Conservation (phyloP, 2,888 invertebrate species). For the Rutpela maculata region DNA sequence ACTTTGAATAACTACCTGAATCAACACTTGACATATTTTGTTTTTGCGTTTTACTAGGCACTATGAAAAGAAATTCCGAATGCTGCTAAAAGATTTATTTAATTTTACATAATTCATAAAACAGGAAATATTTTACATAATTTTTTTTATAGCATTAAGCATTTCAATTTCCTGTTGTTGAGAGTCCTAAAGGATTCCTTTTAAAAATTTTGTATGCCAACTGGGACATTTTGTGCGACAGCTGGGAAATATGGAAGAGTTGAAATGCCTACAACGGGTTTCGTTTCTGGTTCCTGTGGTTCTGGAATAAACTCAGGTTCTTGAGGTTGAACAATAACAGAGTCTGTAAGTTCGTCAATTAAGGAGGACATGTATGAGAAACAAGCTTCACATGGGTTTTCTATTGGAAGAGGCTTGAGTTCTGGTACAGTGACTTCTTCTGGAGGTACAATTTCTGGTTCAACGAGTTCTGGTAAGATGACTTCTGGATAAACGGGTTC, state of each 20-base stretch:
- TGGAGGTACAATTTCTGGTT: background rate
- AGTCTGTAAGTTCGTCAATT: conserved; percentile 31
- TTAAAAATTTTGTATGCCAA: background rate
- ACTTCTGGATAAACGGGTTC: background rate
- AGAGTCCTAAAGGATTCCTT: background rate
- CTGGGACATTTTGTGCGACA: background rate
- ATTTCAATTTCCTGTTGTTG: background rate
- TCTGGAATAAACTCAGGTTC: background rate
- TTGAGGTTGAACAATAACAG: background rate
- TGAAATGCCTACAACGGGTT: background rate
- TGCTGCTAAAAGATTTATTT: too few relatives aligned
- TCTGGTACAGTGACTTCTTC: conserved; percentile 7
- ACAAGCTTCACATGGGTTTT: conserved; percentile 42
- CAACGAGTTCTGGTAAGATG: background rate
- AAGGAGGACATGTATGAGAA: conserved; percentile 43
- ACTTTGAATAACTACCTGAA: too few relatives aligned
- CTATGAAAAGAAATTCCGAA: too few relatives aligned
- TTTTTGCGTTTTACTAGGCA: too few relatives aligned
- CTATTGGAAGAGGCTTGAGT: conserved; percentile 12
- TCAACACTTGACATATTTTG: too few relatives aligned
- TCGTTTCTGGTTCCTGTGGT: background rate
- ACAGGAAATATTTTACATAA: background rate
- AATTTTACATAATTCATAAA: background rate
- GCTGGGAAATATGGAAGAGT: background rate
- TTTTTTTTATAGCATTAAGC: background rate